Evolutionary conservation across 1,140 invertebrate species (phyloP), one percentile per base, ranked within the genome.

Genomic region (Ruditapes philippinarum): DNA sequence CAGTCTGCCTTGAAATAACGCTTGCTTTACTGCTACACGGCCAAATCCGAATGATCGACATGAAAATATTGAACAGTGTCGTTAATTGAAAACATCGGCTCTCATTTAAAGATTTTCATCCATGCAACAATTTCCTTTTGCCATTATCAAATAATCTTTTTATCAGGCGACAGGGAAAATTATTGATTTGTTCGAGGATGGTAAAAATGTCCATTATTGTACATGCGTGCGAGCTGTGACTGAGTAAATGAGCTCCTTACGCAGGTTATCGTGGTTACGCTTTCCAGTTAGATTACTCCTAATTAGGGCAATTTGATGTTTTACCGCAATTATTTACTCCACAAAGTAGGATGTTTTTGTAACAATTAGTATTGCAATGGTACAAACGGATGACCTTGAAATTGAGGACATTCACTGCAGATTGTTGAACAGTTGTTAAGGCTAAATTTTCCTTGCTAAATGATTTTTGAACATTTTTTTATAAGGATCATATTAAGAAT

Each of bases 131-230:
- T 74, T 74, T 74, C 70, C 70, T 74, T 22, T 49, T 25, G 19
- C 40, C 38, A 25, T 74, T 74, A 74, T 74, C 70, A 74, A 28
- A 74, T 45, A 42, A 74, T 74, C 70, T 74, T 74, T 74, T 42
- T 74, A 74, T 74, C 40, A 42, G 49, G 0, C 40, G 38, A n/a
- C n/a, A 33, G 40, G 70, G 70, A 42, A 74, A 74, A 49, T 49
- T 74, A 74, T 74, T 74, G 70, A 74, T 74, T 65, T 62, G 57
- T 62, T 4, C 57, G n/a, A 62, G 25, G 57, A 28, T n/a, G n/a
- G n/a, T n/a, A n/a, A 62, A 62, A 62, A 62, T 28, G 25, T 9
- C 57, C 57, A 62, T 62, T 28, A 62, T 62, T 62, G 57, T 62
- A 62, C 57, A 62, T 62, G 57, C 57, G 57, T 28, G 57, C 25